phyloP scores from a whole-genome alignment of 2,888 invertebrate genomes.

The Hymenopus coronatus region DNA sequence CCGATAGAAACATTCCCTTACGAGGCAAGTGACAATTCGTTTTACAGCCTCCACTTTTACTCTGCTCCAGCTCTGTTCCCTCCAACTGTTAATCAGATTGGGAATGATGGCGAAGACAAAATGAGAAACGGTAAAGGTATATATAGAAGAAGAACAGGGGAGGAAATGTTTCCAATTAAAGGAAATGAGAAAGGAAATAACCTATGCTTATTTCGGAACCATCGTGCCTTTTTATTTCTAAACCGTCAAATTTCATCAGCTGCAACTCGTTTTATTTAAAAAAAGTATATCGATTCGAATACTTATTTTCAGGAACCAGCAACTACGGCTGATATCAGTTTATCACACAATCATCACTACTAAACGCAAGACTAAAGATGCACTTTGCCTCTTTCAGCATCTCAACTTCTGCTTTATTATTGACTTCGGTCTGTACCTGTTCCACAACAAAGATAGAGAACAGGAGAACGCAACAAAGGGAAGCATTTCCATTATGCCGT shows the following conservation, averaged over 20 bases:
- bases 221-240: neutral
- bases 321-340: too few species aligned
- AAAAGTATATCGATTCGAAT: too few species aligned
- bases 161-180: neutral
- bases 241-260: neutral
- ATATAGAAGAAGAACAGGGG: neutral
- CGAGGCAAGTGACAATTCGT: neutral
- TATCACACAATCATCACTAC: too few species aligned
- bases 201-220: neutral
- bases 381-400: too few species aligned
- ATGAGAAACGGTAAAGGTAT: neutral
- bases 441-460: too few species aligned
- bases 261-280: neutral
- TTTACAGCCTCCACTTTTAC: neutral
- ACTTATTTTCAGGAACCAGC: too few species aligned
- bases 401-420: too few species aligned
- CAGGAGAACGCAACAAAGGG: too few species aligned
- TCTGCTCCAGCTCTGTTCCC: neutral
- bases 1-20: neutral
- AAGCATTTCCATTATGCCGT: too few species aligned
- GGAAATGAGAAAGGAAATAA: neutral
- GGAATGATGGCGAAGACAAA: slow-evolving; percentile 1
- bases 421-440: too few species aligned
- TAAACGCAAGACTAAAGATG: too few species aligned
- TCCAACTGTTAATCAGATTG: neutral